Evolutionary conservation across 2,888 invertebrate genomes (phyloP).

Genomic region (Erebia aethiops): DNA sequence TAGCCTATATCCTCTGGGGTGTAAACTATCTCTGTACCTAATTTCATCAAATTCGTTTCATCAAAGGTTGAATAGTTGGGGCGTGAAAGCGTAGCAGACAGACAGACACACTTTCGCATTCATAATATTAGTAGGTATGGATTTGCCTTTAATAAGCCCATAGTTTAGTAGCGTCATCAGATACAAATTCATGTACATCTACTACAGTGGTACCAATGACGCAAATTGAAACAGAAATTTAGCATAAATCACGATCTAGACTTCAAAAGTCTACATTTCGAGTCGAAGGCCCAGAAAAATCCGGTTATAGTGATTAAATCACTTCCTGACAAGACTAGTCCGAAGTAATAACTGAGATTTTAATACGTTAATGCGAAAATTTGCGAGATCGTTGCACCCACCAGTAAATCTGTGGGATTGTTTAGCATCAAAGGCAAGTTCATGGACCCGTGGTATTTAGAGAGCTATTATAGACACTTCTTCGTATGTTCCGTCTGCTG

Average conservation of each 20-base stretch:
- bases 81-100: too few relatives aligned
- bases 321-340: slow-evolving; percentile 10
- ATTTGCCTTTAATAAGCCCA: too few relatives aligned
- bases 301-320: neutral
- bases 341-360: neutral
- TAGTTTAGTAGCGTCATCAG: too few relatives aligned
- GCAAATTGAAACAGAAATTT: neutral
- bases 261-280: neutral
- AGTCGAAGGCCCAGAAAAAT: slow-evolving; percentile 4
- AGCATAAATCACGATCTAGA: neutral
- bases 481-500: slow-evolving; percentile 11
- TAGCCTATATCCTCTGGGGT: too few relatives aligned
- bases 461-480: slow-evolving; percentile 53
- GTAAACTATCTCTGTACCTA: too few relatives aligned
- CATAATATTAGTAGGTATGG: too few relatives aligned
- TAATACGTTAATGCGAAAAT: neutral
- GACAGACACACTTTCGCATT: too few relatives aligned
- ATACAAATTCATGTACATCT: too few relatives aligned
- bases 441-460: slow-evolving; percentile 74
- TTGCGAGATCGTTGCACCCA: slow-evolving; percentile 51
- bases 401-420: slow-evolving; percentile 59
- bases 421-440: slow-evolving; percentile 61
- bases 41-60: too few relatives aligned
- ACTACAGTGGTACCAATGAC: neutral
- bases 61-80: too few relatives aligned